Base-by-base conservation (phyloP, 2,888 invertebrate species). In the Harpagoxenus sublaevis region DNA sequence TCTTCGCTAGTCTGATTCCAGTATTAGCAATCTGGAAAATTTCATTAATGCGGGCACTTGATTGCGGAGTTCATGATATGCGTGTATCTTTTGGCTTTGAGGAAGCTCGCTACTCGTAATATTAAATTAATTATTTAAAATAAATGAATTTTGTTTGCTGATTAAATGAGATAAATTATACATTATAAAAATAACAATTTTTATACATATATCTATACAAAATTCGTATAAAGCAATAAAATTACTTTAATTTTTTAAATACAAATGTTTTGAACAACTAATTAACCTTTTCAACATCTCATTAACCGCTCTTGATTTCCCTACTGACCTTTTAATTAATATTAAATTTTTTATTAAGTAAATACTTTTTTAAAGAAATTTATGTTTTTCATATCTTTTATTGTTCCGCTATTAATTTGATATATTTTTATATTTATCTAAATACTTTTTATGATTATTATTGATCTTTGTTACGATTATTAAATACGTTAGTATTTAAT, bases 1-100 rank as follows among this genome's bases (percentile, higher is more conserved):
- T 83, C 66, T 51, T 57, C 48, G 35, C n/a, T 45, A n/a, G 18
- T 35, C 42, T 70, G 63, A 84, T 70, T 71, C 35, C 66, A 75
- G 42, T 62, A 60, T 75, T 55, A 65, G 66, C 65, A 51, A 55
- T 70, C 60, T 48, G 60, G 0, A 23, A 71, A 82, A 77, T 85
- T 79, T 48, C 66, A 57, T 60, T 60, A 79, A 79, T 79, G 60
- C 60, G 12, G 18, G 35, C 68, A 75, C 48, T 62, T 57, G 83
- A 57, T 66, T 48, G 57, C 12, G 48, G 28, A 65, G 75, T 65
- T 66, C 65, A 39, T 77, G 31, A 77, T 83, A 60, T 35, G 55
- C 48, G 12, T 18, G 5, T 68, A 31, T 45, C 18, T 68, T 60
- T 48, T 10, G 4, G 0, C 3, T 79, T 45, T n/a, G 45, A 57